Base-by-base conservation (phyloP, 2,888 invertebrate species). In the Dendrolimus houi region DNA sequence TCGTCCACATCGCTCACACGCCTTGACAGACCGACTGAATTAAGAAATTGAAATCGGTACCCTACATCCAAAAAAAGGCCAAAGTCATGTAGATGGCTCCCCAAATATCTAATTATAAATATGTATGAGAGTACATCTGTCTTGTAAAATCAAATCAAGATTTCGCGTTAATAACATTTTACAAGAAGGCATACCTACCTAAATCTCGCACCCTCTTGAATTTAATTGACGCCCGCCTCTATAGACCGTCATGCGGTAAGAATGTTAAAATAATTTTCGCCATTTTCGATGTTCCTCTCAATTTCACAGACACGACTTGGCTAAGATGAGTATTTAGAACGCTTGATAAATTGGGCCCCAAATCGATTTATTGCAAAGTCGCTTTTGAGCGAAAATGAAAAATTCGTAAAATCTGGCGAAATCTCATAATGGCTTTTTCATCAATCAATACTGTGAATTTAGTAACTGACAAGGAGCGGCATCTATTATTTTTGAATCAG, bases 1-100 rank as follows among this genome's bases (percentile, higher is more conserved):
- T 79, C 75, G 72, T 73, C 77, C 74, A 77, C 81, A 87, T 87
- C 85, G 79, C 81, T 87, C 87, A 89, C 80, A 65, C 77, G 77
- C 67, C 67, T 73, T 76, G 86, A 87, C 87, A 83, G 81, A 83
- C 81, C 85, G 81, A 84, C 81, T 86, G 83, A 83, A 79, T 85
- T 85, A 85, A 81, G 83, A 88, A 88, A 88, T 88, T 85, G 85
- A 87, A 86, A 80, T 75, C 79, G 75, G 75, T 75, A 72, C 65
- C 71, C 72, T 12, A 47, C 76, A 81, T 81, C 79, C 74, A 68
- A 74, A 81, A 29, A 80, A 81, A 77, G 71, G 62, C 66, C 70
- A 59, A 60, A 29, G 29, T 29, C 65, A 62, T 59, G 60, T 65
- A 69, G 69, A 76, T 75, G 68, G 66, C 71, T 67, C 63, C 57